Conservation (phyloP, 2,113 vertebrate genomes). For the Meriones unguiculatus region DNA sequence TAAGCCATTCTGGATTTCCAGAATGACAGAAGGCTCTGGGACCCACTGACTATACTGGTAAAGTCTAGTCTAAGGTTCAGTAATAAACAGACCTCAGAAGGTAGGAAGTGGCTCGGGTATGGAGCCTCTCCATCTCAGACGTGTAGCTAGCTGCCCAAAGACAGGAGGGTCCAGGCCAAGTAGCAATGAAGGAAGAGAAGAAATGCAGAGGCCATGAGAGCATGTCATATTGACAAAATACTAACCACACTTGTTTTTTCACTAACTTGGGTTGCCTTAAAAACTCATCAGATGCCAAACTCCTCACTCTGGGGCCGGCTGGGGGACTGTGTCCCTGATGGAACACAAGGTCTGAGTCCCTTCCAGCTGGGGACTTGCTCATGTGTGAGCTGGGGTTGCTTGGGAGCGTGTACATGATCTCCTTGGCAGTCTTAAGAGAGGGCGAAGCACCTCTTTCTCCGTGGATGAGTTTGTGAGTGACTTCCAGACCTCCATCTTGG, state of each 20-base stretch:
- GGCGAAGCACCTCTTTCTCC: background rate
- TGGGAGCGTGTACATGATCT: background rate
- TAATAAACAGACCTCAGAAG: background rate
- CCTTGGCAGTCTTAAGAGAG: background rate
- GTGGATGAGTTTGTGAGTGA: background rate
- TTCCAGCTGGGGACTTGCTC: background rate
- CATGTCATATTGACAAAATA: background rate
- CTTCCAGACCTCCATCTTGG: background rate
- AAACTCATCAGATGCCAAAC: background rate
- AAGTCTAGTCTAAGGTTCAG: background rate
- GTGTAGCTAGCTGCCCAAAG: background rate
- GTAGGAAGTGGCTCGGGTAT: background rate
- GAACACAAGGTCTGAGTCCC: fast-evolving
- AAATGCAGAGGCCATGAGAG: background rate
- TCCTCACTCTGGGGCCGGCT: background rate
- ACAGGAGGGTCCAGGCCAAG: background rate
- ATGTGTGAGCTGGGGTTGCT: background rate
- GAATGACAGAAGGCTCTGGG: background rate
- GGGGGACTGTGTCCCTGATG: background rate
- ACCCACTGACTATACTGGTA: no score
- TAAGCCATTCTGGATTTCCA: fast-evolving
- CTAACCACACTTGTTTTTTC: background rate
- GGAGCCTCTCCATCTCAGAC: background rate
- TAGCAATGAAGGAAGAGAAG: background rate
- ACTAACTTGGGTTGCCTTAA: background rate